phyloP scores from a whole-genome alignment of 2,797 vertebrate species.

The Eospalax fontanierii region DNA sequence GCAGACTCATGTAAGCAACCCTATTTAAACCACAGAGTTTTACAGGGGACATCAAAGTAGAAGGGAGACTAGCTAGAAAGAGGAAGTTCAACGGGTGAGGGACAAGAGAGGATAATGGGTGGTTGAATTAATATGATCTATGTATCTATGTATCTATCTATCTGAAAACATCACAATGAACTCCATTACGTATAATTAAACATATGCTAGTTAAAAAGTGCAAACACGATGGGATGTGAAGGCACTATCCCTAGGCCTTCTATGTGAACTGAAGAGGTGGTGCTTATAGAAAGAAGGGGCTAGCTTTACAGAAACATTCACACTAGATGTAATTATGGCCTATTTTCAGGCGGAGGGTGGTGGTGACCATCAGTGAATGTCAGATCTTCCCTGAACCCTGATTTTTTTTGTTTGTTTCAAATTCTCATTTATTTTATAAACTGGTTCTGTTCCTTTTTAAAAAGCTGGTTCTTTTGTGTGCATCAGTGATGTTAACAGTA shows the following conservation, averaged over 20 bases:
- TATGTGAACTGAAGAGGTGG: neutral
- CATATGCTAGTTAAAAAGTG: neutral
- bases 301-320: neutral
- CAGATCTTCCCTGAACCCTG: neutral
- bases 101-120: neutral
- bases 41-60: neutral
- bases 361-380: neutral
- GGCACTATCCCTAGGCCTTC: neutral
- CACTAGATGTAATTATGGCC: too few relatives aligned
- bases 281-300: neutral
- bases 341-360: neutral
- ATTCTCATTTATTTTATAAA: neutral
- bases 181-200: neutral
- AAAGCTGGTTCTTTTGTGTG: neutral
- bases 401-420: neutral
- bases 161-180: neutral
- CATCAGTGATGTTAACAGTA: neutral
- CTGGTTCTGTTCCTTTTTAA: neutral
- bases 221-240: constrained; percentile 46
- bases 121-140: neutral
- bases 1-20: neutral
- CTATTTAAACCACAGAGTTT: neutral
- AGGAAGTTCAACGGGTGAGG: neutral
- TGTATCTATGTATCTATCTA: neutral
- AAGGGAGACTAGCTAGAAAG: too few relatives aligned